A percentile compares a stretch with the other conserved stretches of the same genome.
Evolutionary conservation across 2,113 vertebrate genomes (phyloP).

Genomic region (Serinus canaria): DNA sequence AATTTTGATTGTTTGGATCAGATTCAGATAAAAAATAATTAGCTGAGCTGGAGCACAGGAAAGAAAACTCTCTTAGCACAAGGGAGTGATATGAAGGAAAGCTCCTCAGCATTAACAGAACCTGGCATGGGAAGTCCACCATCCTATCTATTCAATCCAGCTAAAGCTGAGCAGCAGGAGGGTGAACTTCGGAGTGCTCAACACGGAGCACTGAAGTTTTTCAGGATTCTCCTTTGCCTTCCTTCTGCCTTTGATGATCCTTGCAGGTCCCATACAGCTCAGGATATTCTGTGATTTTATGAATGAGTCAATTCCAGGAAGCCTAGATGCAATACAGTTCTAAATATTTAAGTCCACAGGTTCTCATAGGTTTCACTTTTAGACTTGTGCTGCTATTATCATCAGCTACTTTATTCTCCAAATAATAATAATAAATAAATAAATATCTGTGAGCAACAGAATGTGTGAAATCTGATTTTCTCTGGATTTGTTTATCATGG

Average conservation of each 20-base stretch:
- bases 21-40: slow-evolving; percentile 13
- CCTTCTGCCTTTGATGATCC: background rate
- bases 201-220: background rate
- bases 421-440: background rate
- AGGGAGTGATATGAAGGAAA: background rate
- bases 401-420: background rate
- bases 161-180: background rate
- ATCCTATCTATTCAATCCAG: background rate
- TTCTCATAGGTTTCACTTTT: background rate
- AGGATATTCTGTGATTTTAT: background rate
- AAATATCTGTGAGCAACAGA: background rate
- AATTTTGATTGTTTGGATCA: background rate
- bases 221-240: background rate
- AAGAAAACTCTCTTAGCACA: background rate
- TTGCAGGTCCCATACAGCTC: background rate
- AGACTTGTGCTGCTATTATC: background rate
- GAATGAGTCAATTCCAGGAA: background rate
- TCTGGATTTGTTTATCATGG: background rate
- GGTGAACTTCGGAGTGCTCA: background rate
- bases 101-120: background rate
- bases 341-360: background rate
- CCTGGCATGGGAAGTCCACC: background rate
- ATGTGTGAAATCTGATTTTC: background rate
- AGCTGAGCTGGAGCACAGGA: background rate
- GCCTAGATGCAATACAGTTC: background rate